phyloP scores from a whole-genome alignment of 2,113 vertebrate genomes.

The Mobula hypostoma region DNA sequence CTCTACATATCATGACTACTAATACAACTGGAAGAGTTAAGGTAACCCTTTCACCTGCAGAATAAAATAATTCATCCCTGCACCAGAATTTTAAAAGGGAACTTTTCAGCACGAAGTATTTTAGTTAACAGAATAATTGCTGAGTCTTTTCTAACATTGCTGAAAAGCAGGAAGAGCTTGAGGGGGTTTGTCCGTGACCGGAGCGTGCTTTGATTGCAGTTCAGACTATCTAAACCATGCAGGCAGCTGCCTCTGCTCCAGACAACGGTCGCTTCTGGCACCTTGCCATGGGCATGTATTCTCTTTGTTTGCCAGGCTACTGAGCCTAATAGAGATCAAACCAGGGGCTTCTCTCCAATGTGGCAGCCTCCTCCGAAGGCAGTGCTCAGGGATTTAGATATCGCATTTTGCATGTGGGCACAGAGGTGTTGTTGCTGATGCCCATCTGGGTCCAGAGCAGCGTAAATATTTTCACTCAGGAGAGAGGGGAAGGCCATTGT shows the following conservation, averaged over 20 bases:
- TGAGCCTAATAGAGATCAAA: slow-evolving; percentile 74
- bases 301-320: slow-evolving; percentile 68
- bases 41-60: slow-evolving; percentile 13
- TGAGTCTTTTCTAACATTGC: neutral
- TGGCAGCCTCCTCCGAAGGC: slow-evolving; percentile 63
- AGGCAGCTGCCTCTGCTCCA: slow-evolving; percentile 47
- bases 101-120: neutral
- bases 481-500: neutral
- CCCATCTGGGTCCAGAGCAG: slow-evolving; percentile 67
- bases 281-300: slow-evolving; percentile 57
- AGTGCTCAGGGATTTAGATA: slow-evolving; percentile 74
- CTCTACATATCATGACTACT: slow-evolving; percentile 25
- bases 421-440: slow-evolving; percentile 56
- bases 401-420: slow-evolving; percentile 60
- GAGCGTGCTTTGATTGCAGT: neutral
- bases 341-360: slow-evolving; percentile 61
- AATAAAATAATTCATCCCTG: neutral
- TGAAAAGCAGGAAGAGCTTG: neutral
- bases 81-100: neutral
- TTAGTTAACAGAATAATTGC: neutral
- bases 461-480: slow-evolving; percentile 50
- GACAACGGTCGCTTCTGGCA: slow-evolving; percentile 68
- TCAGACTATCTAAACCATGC: slow-evolving; percentile 17
- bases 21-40: neutral
- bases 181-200: neutral